Conservation (phyloP, 2,888 invertebrate genomes). For the Tethea ocularis region DNA sequence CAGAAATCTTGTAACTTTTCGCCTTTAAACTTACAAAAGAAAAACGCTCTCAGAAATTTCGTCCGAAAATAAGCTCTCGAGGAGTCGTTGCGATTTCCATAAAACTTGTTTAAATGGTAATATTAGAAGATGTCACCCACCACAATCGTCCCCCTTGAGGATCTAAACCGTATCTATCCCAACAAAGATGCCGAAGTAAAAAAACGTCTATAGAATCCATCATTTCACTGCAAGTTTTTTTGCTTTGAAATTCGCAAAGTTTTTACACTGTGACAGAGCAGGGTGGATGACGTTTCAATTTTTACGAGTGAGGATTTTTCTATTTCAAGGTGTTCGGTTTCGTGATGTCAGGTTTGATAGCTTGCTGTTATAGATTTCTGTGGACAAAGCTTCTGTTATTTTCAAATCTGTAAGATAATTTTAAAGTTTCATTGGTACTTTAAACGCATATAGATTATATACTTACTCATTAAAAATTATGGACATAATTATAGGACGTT, state of each 20-base stretch:
- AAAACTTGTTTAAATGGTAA: slow-evolving; percentile 84
- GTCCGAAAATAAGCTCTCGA: slow-evolving; percentile 73
- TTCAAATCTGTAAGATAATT: slow-evolving; percentile 14
- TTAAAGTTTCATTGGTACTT: not conserved
- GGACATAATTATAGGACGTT: too few species aligned
- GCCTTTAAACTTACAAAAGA: slow-evolving; percentile 69
- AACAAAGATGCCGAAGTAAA: slow-evolving; percentile 31
- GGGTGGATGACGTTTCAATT: slow-evolving; percentile 41
- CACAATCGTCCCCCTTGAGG: slow-evolving; percentile 59
- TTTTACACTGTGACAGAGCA: slow-evolving; percentile 35
- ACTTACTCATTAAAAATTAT: too few species aligned
- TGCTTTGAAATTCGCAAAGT: slow-evolving; percentile 1
- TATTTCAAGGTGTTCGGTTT: slow-evolving; percentile 56
- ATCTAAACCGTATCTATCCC: slow-evolving; percentile 60
- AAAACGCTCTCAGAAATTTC: slow-evolving; percentile 74
- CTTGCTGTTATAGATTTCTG: slow-evolving; percentile 24
- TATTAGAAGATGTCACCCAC: slow-evolving; percentile 80
- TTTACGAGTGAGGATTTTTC: slow-evolving; percentile 47
- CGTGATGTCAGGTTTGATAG: slow-evolving; percentile 29
- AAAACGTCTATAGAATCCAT: slow-evolving; percentile 10
- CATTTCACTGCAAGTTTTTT: slow-evolving; percentile 22
- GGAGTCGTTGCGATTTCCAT: slow-evolving; percentile 75
- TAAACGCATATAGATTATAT: too few species aligned
- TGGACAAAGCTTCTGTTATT: slow-evolving; percentile 13
- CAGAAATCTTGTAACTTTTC: slow-evolving; percentile 74